Evolutionary conservation across 1,140 invertebrate genomes (phyloP), one percentile per base, ranked within the genome.

Genomic region (Caenorhabditis inopinata): DNA sequence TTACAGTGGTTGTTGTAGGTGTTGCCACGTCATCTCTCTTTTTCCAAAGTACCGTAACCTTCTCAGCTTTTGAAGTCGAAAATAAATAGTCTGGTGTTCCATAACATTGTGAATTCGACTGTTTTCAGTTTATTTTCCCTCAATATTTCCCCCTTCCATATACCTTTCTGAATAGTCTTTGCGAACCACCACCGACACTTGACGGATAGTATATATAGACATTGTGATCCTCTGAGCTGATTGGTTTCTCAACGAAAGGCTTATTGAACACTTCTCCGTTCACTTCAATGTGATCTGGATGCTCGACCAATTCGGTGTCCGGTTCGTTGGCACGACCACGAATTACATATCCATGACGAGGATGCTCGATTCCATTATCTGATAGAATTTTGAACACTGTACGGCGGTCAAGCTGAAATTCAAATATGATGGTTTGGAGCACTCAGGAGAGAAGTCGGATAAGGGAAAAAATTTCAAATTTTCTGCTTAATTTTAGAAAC

Each of bases 191-290:
- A 25, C 97, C 97, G n/a, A 96, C 97, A 3, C 95, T 96, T 3
- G 95, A 95, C 0, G 97, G 97, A 90, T 98, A 99, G 90, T 99
- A 99, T 85, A 99, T 99, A 89, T 98, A 98, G 87, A 99, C 97
- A 89, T 99, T 99, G 89, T 99, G 97, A 90, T 99, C 96, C 90
- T 99, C 97, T 0, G 97, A 97, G 23, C 95, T 97, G 47, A 96
- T 93, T 0, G 96, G 96, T 89, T 98, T 98, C 89, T 99, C 97
- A 0, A 99, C 97, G 91, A 99, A 99, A 0, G 97, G 97, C 89
- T 87, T 99, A 88, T 97, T 97, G 87, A 99, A 99, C 2, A 94
- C 93, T 25, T 95, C 92, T 4, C 96, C 96, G 89, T 98, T 96
- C 5, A 99, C 95, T 90, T 99, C 97, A 11, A 99, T 96, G 85